These are phyloP conservation scores for Penaeus chinensis DNA, from an alignment of 1,140 invertebrate species.

Conservation along the genomic window DNA sequence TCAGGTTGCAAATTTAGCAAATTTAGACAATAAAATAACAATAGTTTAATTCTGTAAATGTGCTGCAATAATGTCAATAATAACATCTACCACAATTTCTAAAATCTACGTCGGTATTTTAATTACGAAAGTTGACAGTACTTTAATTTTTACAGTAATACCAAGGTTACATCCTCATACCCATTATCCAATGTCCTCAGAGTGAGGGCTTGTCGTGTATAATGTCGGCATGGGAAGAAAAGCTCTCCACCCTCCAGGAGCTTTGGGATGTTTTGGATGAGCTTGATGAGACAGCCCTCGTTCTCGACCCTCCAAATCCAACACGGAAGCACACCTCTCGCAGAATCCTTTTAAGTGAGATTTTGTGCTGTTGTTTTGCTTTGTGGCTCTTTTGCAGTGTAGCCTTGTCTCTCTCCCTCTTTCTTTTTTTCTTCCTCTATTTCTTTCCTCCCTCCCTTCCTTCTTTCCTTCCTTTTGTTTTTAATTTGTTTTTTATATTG, in stretches of 20 bases:
- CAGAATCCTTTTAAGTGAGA: conserved; percentile 19
- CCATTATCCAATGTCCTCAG: not conserved
- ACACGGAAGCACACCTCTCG: conserved; percentile 18
- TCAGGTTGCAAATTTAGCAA: no score
- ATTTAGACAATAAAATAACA: no score
- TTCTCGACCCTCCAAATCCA: conserved; percentile 18
- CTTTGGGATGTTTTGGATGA: conserved; percentile 34
- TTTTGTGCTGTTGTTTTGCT: not conserved
- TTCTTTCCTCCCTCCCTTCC: no score
- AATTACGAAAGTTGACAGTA: no score
- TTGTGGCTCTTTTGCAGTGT: not conserved
- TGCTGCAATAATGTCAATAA: no score
- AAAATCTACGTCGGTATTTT: no score
- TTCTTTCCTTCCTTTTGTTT: no score
- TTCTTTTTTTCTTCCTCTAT: not conserved
- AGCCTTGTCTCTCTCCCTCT: not conserved
- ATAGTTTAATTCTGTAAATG: no score
- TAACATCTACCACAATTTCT: no score
- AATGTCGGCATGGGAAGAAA: conserved; percentile 1
- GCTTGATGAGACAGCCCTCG: conserved; percentile 1
- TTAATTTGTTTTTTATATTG: no score
- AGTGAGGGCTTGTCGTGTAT: conserved; percentile 12
- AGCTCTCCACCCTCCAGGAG: not conserved
- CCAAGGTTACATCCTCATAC: not conserved
- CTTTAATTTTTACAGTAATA: no score